Evolutionary conservation across 1,140 invertebrate species (phyloP), one percentile per base, ranked within the genome.

Genomic region (Palaemon carinicauda): DNA sequence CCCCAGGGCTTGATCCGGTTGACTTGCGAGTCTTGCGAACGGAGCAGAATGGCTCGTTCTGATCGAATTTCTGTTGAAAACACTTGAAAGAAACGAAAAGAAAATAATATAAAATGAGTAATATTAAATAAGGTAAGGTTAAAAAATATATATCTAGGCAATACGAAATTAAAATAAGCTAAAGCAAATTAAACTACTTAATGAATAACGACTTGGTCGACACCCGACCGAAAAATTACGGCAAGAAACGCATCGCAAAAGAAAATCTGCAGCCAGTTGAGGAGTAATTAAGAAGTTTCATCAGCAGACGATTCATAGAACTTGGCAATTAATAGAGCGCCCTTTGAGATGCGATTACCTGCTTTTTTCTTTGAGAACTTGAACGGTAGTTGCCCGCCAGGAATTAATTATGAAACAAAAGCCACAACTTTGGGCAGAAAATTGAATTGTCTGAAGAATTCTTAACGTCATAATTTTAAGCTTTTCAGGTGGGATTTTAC

Each of bases 331-430:
- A 81, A 81, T 81, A 71, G 80, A 56, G 21, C 80, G 80, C 80
- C 80, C 80, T 81, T 81, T 81, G 80, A 81, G 80, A 81, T 81
- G 51, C 29, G 80, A 81, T 81, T 81, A 81, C 80, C 80, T 81
- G 80, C 71, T 81, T 81, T 81, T 81, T 81, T 65, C 71, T 81
- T 65, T 17, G 41, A 41, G 12, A 81, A 81, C 56, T 81, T 81
- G 60, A 51, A 27, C 33, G 60, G 29, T 65, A 81, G 80, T 81
- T 81, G 80, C 60, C 41, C 24, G 60, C 60, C 33, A 27, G 65
- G 80, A 81, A 81, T 81, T 81, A 81, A 81, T 81, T 81, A 81
- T 81, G 80, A 81, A 69, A 81, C 80, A 52, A 81, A 71, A 81
- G 80, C 60, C 80, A 31, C 60, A 33, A 51, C 60, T 71, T 51